phyloP scores from a whole-genome alignment of 2,888 invertebrate species.

The Acheta domesticus region DNA sequence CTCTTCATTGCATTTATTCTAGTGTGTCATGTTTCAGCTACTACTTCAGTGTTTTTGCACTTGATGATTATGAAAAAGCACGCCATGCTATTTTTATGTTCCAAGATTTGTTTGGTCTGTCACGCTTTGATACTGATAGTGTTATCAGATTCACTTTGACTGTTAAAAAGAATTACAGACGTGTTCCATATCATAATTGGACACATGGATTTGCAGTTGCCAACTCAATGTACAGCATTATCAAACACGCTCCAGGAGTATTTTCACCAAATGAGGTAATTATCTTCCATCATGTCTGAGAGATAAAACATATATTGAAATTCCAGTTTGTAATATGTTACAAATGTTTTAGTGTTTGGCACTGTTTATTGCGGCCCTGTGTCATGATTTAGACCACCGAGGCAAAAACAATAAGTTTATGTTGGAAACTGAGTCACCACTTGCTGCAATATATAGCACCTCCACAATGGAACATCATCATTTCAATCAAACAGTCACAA shows the following conservation, averaged over 20 bases:
- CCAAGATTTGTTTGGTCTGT: conserved; percentile 63
- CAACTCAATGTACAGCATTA: conserved; percentile 73
- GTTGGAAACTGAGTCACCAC: conserved; percentile 75
- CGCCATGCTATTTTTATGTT: conserved; percentile 73
- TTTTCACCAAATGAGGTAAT: conserved; percentile 62
- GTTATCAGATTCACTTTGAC: conserved; percentile 72
- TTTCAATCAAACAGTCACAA: conserved; percentile 83
- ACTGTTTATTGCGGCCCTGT: conserved; percentile 74
- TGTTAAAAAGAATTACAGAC: conserved; percentile 78
- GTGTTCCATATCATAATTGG: conserved; percentile 85
- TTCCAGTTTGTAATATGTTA: neutral
- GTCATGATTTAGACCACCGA: conserved; percentile 82
- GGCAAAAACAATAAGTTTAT: conserved; percentile 85
- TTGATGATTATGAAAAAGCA: conserved; percentile 69
- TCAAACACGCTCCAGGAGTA: conserved; percentile 56
- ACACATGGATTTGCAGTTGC: conserved; percentile 85
- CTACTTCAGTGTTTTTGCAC: conserved; percentile 68
- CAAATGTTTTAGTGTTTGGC: conserved; percentile 60
- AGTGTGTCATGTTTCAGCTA: conserved; percentile 49
- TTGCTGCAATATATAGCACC: conserved; percentile 80
- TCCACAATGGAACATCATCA: conserved; percentile 86
- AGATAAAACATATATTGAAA: neutral
- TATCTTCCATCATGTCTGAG: neutral
- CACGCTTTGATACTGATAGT: conserved; percentile 63
- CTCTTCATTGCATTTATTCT: neutral